Conservation (phyloP, 2,113 vertebrate species). For the Toxotes chatareus region DNA sequence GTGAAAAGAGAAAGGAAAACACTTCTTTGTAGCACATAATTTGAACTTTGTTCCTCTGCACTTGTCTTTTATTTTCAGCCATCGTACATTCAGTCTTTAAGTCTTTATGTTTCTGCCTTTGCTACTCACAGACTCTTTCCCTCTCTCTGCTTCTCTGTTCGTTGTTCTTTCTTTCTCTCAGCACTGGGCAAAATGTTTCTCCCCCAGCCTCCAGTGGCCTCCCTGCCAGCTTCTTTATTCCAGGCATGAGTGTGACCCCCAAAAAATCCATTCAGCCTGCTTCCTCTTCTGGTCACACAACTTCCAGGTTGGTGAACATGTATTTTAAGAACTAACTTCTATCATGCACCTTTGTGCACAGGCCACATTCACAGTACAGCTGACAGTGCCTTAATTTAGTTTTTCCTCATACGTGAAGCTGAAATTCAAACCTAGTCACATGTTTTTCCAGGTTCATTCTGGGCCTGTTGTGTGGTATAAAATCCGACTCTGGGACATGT, state of each 20-base stretch:
- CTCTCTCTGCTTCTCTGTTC: neutral
- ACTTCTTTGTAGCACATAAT: neutral
- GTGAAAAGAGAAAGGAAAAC: neutral
- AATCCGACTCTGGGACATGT: slow-evolving; percentile 6
- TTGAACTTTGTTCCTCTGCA: neutral
- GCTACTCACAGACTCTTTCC: neutral
- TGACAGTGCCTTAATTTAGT: neutral
- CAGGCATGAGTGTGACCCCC: slow-evolving; percentile 88
- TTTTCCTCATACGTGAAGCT: neutral
- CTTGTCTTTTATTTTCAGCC: neutral
- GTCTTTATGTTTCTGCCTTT: neutral
- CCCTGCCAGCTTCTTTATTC: slow-evolving; percentile 70
- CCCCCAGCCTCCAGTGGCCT: slow-evolving; percentile 83
- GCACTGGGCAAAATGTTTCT: slow-evolving; percentile 66
- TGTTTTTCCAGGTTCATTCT: slow-evolving; percentile 16
- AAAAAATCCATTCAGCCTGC: slow-evolving; percentile 78
- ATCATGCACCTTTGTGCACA: neutral
- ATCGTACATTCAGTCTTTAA: neutral
- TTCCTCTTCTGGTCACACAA: slow-evolving; percentile 57
- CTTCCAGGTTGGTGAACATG: slow-evolving; percentile 82
- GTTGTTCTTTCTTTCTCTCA: slow-evolving; percentile 7
- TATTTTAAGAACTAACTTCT: slow-evolving; percentile 1
- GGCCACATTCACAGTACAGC: neutral
- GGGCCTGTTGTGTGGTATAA: neutral
- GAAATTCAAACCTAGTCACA: neutral